Evolutionary conservation across 1,140 invertebrate genomes (phyloP).

Genomic region (Bombus superbus): DNA sequence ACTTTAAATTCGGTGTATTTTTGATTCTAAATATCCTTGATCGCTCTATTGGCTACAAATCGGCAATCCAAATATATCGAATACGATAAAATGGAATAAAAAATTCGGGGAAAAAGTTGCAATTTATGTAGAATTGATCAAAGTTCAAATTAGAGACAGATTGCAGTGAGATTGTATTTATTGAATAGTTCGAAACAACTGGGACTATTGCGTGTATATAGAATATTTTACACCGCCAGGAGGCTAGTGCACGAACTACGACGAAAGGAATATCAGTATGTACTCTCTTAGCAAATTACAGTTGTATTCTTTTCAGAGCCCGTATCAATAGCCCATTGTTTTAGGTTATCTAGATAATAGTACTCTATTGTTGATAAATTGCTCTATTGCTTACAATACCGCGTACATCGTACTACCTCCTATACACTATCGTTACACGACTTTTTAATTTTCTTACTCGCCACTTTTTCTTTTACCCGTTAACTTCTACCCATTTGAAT

Average conservation of each 20-base stretch:
- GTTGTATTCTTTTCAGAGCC: conserved; percentile 9
- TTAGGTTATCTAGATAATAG: conserved; percentile 28
- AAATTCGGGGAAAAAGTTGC: neutral
- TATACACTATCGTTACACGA: neutral
- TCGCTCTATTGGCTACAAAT: too few relatives aligned
- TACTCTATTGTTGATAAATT: conserved; percentile 36
- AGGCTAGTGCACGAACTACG: neutral
- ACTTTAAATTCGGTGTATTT: neutral
- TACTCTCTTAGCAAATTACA: conserved; percentile 28
- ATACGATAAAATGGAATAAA: neutral
- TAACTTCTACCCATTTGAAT: neutral
- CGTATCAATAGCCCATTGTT: conserved; percentile 28
- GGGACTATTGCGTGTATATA: neutral
- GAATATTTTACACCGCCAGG: neutral
- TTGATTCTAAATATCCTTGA: neutral
- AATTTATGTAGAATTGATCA: neutral
- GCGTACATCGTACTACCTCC: neutral
- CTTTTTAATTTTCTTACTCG: neutral
- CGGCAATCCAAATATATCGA: too few relatives aligned
- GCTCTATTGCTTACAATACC: conserved; percentile 36
- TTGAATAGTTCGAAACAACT: neutral
- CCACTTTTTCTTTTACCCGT: too few relatives aligned
- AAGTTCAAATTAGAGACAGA: neutral
- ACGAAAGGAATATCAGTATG: conserved; percentile 15
- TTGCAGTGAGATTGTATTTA: neutral